Percentiles rank a stretch among this genome's conserved stretches.
phyloP scores from a whole-genome alignment of 2,797 vertebrate species.

The Crenuchus spilurus region DNA sequence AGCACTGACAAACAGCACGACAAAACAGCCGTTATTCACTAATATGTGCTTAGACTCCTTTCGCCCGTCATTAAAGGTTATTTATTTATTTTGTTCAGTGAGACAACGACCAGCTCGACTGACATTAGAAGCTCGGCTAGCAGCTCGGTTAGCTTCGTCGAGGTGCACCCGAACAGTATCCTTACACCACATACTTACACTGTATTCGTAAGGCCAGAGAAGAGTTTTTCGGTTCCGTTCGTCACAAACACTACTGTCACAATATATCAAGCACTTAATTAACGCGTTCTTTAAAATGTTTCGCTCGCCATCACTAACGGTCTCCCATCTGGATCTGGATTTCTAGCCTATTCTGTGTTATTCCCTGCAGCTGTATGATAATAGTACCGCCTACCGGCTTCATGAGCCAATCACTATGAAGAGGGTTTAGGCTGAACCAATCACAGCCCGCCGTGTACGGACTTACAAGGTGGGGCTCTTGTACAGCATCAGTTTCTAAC shows the following conservation, averaged over 20 bases:
- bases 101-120: too few relatives aligned
- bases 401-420: conserved; percentile 35
- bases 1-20: not conserved
- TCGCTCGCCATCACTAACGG: not conserved
- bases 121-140: too few relatives aligned
- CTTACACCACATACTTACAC: conserved; percentile 31
- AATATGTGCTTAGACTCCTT: not conserved
- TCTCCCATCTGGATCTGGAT: conserved; percentile 6
- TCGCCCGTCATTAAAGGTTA: not conserved
- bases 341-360: conserved; percentile 50
- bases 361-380: conserved; percentile 52
- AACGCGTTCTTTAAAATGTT: not conserved
- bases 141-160: not conserved
- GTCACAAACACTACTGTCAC: not conserved
- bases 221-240: not conserved
- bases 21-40: not conserved
- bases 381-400: conserved; percentile 60
- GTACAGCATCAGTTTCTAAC: not conserved
- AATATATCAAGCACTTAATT: not conserved
- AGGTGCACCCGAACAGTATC: not conserved
- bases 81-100: too few relatives aligned
- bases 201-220: not conserved
- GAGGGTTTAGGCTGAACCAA: conserved; percentile 53
- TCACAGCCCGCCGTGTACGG: conserved; percentile 49
- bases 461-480: not conserved